These are phyloP conservation scores for Lathronympha strigana DNA, from an alignment of 2,888 invertebrate species.

Conservation along the genomic window DNA sequence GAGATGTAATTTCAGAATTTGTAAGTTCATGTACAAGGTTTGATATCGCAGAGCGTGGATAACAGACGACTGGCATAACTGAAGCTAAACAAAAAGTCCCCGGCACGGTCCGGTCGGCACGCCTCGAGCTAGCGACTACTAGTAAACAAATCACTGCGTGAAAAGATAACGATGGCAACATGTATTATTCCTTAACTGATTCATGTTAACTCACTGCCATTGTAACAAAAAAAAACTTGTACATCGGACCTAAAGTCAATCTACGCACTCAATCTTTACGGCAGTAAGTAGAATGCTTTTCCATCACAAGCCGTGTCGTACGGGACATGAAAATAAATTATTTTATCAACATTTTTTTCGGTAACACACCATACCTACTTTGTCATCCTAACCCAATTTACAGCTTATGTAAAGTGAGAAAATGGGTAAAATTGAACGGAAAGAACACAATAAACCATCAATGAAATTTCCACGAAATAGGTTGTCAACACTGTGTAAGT, in stretches of 20 bases:
- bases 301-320: constrained; percentile 17
- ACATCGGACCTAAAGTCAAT: constrained; percentile 16
- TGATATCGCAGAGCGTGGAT: constrained; percentile 7
- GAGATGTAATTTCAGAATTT: constrained; percentile 24
- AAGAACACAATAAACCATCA: constrained; percentile 59
- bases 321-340: constrained; percentile 43
- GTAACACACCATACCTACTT: constrained; percentile 53
- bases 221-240: constrained; percentile 8
- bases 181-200: constrained; percentile 13
- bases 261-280: neutral
- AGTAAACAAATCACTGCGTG: constrained; percentile 13
- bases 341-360: constrained; percentile 54
- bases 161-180: constrained; percentile 9
- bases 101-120: constrained; percentile 1
- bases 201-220: neutral
- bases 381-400: constrained; percentile 67
- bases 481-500: neutral
- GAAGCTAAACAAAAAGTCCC: constrained; percentile 19
- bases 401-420: constrained; percentile 59
- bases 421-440: constrained; percentile 55
- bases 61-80: constrained; percentile 20
- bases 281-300: constrained; percentile 31
- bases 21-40: constrained; percentile 16
- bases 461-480: constrained; percentile 52
- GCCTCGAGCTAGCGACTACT: neutral